Evolutionary conservation across 2,797 vertebrate species (phyloP), one percentile per base, ranked within the genome.

Genomic region (Sebastes hopkinsi): DNA sequence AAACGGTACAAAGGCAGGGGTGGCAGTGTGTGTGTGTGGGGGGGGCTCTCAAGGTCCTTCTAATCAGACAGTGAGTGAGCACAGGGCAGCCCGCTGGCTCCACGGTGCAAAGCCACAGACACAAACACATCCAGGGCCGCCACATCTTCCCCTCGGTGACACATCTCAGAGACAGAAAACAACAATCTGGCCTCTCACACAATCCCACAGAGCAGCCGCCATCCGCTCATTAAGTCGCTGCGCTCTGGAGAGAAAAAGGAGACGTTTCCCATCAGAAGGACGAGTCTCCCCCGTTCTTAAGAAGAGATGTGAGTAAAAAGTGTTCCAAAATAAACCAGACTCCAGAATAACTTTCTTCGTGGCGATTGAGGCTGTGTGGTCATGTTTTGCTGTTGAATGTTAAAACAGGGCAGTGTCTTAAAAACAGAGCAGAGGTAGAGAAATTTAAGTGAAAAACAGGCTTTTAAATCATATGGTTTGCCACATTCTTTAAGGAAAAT

Each of bases 51-150:
- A 52, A 79, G 72, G 76, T 75, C 72, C 56, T 74, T 84, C 62
- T 77, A 69, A 87, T 87, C 80, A 83, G 81, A 77, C 75, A 67
- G 75, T 36, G 75, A 85, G 75, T 54, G 76, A 82, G 79, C 6
- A 3, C 38, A 34, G 59, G 72, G 56, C 61, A 29, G 72, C 61
- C 69, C 20, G 4, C 52, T 23, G 84, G 81, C 82, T 87, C 81
- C 67, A 58, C 11, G 3, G 16, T 23, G 64, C 67, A 73, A 68
- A 88, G 65, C 80, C 87, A 85, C 85, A 85, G 86, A 88, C 71
- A 77, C 79, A 89, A 85, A 89, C 82, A 86, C 72, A 75, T 86
- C 72, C 70, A 56, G 55, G 79, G 75, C 68, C 68, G 56, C 73
- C 58, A 3, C 79, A 42, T 79, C 73, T 72, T 64, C 13, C 79